Percentiles rank a stretch among this genome's conserved stretches.
Conservation (phyloP, 1,140 invertebrate genomes). For the Drosophila erecta region DNA sequence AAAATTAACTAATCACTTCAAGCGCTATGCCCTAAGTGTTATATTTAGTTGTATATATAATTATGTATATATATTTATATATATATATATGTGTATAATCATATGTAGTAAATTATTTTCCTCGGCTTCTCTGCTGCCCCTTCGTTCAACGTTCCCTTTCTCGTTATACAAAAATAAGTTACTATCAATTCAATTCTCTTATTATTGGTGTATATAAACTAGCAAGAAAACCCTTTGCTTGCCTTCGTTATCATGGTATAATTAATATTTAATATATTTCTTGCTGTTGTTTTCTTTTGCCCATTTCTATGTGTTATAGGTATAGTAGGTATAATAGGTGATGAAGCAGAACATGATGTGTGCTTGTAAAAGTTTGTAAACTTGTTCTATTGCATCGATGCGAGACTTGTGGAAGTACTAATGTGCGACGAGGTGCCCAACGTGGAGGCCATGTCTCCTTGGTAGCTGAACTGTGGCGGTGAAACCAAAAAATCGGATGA, state of each 20-base stretch:
- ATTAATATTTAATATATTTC: constrained; percentile 59
- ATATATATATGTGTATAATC: constrained; percentile 64
- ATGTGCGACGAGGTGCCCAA: constrained; percentile 84
- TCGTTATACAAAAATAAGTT: constrained; percentile 72
- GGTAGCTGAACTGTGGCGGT: constrained; percentile 87
- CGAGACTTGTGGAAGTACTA: constrained; percentile 83
- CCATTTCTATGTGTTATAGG: constrained; percentile 75
- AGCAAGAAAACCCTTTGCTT: constrained; percentile 46
- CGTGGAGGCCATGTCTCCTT: constrained; percentile 86
- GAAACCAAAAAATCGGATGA: constrained; percentile 3
- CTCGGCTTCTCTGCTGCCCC: constrained; percentile 22
- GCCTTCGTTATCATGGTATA: constrained; percentile 48
- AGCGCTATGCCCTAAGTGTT: constrained; percentile 60
- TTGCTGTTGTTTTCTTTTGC: constrained; percentile 53
- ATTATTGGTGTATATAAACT: constrained; percentile 67
- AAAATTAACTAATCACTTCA: constrained; percentile 79
- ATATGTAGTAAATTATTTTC: constrained; percentile 70
- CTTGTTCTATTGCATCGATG: constrained; percentile 85
- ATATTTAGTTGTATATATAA: constrained; percentile 70
- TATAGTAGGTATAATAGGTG: constrained; percentile 63
- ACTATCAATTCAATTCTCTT: constrained; percentile 64
- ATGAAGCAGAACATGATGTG: constrained; percentile 71
- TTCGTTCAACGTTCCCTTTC: constrained; percentile 34
- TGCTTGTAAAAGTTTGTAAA: constrained; percentile 47
- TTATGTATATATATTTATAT: constrained; percentile 50